phyloP scores from a whole-genome alignment of 1,140 invertebrate species.

The Drosophila equinoxialis region DNA sequence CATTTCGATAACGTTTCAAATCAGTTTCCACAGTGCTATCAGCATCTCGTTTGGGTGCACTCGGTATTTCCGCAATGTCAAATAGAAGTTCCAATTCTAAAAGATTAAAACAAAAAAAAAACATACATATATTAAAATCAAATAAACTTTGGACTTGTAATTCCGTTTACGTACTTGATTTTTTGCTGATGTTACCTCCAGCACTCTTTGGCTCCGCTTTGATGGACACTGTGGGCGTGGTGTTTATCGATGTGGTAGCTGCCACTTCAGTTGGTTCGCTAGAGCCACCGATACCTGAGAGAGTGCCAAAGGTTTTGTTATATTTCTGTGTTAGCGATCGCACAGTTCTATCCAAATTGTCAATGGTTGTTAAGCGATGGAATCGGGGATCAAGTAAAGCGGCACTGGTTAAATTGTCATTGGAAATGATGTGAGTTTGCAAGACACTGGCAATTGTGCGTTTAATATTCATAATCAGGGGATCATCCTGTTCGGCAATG shows the following conservation, averaged over 20 bases:
- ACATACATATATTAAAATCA: neutral
- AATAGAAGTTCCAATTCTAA: slow-evolving; percentile 77
- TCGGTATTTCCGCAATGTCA: slow-evolving; percentile 66
- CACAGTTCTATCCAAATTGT: slow-evolving; percentile 60
- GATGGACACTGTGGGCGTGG: slow-evolving; percentile 45
- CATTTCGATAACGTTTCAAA: slow-evolving; percentile 75
- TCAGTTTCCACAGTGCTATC: slow-evolving; percentile 71
- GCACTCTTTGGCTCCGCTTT: slow-evolving; percentile 53
- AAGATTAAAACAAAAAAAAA: neutral
- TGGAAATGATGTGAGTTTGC: slow-evolving; percentile 60
- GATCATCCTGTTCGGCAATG: slow-evolving; percentile 67
- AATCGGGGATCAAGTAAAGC: slow-evolving; percentile 76
- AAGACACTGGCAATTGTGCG: slow-evolving; percentile 65
- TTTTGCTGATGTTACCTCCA: slow-evolving; percentile 28
- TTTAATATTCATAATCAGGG: slow-evolving; percentile 68
- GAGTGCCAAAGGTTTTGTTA: slow-evolving; percentile 48
- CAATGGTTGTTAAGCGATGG: slow-evolving; percentile 76
- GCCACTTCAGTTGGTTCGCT: slow-evolving; percentile 48
- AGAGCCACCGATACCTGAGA: neutral
- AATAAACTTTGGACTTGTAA: neutral
- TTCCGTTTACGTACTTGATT: slow-evolving; percentile 62
- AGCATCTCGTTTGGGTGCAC: slow-evolving; percentile 42
- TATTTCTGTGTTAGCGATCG: slow-evolving; percentile 71
- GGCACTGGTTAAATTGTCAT: slow-evolving; percentile 71
- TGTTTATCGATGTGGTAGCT: slow-evolving; percentile 39